These are phyloP conservation scores for Noctua comes DNA, from an alignment of 2,888 invertebrate species.

Conservation along the genomic window DNA sequence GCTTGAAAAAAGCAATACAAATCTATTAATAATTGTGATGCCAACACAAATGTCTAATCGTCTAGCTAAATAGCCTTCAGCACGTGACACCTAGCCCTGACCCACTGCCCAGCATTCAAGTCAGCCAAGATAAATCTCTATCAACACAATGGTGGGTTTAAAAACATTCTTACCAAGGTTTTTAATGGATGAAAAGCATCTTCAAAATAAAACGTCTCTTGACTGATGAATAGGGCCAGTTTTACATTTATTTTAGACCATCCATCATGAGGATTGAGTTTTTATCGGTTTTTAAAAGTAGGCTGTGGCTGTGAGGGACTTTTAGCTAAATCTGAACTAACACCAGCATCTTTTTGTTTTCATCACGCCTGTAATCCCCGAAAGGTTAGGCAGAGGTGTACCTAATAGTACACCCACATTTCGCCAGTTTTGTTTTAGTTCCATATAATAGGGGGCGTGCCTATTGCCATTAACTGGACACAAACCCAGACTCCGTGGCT, in stretches of 20 bases:
- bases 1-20: neutral
- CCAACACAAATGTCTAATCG: neutral
- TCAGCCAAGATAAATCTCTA: conserved; percentile 38
- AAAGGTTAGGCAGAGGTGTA: too few species aligned
- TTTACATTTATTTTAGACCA: conserved; percentile 41
- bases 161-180: conserved; percentile 40
- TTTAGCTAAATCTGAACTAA: neutral
- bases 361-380: too few species aligned
- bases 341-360: neutral
- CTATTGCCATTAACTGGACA: too few species aligned
- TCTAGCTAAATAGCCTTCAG: neutral
- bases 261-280: conserved; percentile 42
- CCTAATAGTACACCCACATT: too few species aligned
- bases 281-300: conserved; percentile 24
- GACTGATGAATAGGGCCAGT: conserved; percentile 46
- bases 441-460: too few species aligned
- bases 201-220: conserved; percentile 40
- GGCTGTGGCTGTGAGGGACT: neutral
- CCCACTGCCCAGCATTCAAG: conserved; percentile 24
- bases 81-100: conserved; percentile 10
- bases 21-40: neutral
- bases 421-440: too few species aligned
- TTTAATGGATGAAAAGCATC: conserved; percentile 34
- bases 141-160: conserved; percentile 34
- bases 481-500: too few species aligned